Base-by-base conservation (phyloP, 1,140 invertebrate species). In the Zaprionus lachaisei region DNA sequence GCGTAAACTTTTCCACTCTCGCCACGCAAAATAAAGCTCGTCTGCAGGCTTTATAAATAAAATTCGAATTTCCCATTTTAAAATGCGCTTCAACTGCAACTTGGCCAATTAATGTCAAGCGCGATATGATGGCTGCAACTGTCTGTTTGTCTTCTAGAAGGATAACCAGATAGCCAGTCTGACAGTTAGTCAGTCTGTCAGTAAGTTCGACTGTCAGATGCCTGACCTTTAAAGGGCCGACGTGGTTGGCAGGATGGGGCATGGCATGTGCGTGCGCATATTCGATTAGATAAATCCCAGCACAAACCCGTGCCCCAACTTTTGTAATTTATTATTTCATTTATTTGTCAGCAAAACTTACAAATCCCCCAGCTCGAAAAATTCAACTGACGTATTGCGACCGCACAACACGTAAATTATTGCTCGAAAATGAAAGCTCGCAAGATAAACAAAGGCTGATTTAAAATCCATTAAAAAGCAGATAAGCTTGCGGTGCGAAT, bases 251-350 rank as follows among this genome's bases (percentile, higher is more conserved):
- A 44, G 15, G 5, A 9, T 4, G 14, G 2, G 26, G n/a, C 7
- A 0, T 54, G 54, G 12, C 56, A 57, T 70, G 64, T 66, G 58
- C 58, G 65, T 83, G 79, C 71, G 79, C 72, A 90, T 79, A 89
- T 90, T 90, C 85, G 85, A 82, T 90, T 90, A 81, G 78, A 62
- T 60, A 72, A 90, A 90, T 82, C 79, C 79, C 81, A 74, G 55
- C 63, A 60, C 70, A 69, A 47, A 64, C 28, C 44, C 66, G 62
- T 65, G 72, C 60, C 63, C 49, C 49, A 90, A 90, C 76, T 85
- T 85, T 89, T 64, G 73, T 65, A 85, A 90, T 90, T 78, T 90
- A 90, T 90, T 90, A 90, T 90, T 77, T 82, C 70, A 78, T 80
- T 82, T 82, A 90, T 90, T 90, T 91, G 82, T 80, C 79, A 90